Conservation (phyloP, 2,113 vertebrate genomes). For the Gobio gobio region DNA sequence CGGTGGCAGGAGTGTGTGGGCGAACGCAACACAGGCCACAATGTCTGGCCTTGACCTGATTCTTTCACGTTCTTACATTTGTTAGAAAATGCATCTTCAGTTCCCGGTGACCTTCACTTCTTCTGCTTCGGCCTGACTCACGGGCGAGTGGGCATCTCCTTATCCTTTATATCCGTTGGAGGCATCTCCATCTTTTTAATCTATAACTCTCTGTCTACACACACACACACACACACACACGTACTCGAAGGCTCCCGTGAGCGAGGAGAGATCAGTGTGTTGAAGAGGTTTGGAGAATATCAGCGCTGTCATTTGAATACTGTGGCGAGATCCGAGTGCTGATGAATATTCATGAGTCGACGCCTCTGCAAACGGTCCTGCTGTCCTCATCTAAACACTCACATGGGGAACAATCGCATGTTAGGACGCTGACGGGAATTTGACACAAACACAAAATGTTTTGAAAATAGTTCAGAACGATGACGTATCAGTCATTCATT, state of each 20-base stretch:
- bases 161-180: background rate
- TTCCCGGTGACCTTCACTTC: background rate
- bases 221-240: background rate
- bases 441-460: background rate
- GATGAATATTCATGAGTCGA: slow-evolving; percentile 10
- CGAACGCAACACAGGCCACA: background rate
- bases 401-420: background rate
- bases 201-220: background rate
- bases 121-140: background rate
- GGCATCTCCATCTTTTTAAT: background rate
- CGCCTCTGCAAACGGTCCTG: background rate
- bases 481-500: background rate
- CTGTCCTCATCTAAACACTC: background rate
- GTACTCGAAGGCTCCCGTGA: background rate
- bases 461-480: background rate
- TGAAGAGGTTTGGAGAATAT: slow-evolving; percentile 3
- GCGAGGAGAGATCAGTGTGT: background rate
- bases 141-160: background rate
- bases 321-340: background rate
- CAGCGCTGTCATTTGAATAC: background rate
- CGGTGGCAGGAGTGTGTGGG: background rate
- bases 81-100: background rate
- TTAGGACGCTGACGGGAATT: background rate
- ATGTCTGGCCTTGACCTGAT: background rate
- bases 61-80: background rate